Conservation (phyloP, 1,140 invertebrate genomes). For the Sycophila sp. region DNA sequence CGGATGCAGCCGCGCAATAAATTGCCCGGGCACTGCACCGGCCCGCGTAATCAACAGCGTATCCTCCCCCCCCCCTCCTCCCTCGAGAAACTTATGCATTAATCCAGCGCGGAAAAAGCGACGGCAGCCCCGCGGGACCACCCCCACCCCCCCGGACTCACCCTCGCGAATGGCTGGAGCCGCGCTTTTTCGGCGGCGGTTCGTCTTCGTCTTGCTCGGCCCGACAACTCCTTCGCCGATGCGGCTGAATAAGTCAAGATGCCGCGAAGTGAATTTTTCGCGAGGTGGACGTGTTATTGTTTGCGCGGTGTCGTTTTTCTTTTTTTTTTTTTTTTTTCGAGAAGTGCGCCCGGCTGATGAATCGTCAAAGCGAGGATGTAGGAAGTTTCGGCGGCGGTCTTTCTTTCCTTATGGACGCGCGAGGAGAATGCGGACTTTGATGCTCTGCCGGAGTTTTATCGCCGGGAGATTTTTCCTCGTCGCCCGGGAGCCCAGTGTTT, state of each 20-base stretch:
- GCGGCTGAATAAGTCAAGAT: slow-evolving; percentile 28
- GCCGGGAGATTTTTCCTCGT: slow-evolving; percentile 4
- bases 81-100: slow-evolving; percentile 14
- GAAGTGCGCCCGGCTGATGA: background rate
- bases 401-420: too few relatives aligned
- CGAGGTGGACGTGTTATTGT: background rate
- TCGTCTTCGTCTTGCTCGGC: too few relatives aligned
- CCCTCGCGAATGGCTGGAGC: slow-evolving; percentile 56
- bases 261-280: slow-evolving; percentile 21
- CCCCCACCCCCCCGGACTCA: too few relatives aligned
- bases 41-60: slow-evolving; percentile 28
- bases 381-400: background rate
- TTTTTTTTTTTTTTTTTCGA: slow-evolving; percentile 2
- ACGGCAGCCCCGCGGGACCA: background rate
- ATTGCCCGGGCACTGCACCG: slow-evolving; percentile 20
- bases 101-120: slow-evolving; percentile 19
- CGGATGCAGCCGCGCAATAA: slow-evolving; percentile 45
- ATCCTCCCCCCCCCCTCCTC: background rate
- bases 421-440: background rate
- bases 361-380: background rate
- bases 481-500: background rate
- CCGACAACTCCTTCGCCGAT: background rate
- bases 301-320: background rate
- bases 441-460: background rate
- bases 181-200: too few relatives aligned